Conservation (phyloP, 2,888 invertebrate genomes). For the Spilarctia lutea region DNA sequence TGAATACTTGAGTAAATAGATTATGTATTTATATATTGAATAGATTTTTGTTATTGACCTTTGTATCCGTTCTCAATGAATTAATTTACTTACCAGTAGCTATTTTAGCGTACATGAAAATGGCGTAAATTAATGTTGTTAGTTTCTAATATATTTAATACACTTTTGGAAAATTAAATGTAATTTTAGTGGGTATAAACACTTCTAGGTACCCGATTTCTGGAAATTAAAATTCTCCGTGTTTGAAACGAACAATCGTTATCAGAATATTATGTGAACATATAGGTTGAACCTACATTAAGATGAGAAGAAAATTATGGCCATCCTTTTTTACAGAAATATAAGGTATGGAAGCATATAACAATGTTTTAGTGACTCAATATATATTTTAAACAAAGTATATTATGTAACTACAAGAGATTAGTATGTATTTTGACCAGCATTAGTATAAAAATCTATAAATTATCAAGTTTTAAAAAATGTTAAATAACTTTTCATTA, state of each 20-base stretch:
- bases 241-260: not conserved
- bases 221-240: not conserved
- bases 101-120: not conserved
- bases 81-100: not conserved
- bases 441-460: no score
- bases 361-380: no score
- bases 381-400: no score
- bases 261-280: not conserved
- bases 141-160: not conserved
- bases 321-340: no score
- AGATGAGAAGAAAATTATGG: no score
- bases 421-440: no score
- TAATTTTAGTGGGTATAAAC: not conserved
- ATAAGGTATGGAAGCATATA: no score
- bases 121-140: not conserved
- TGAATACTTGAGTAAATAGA: slow-evolving; percentile 9
- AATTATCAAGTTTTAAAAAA: no score
- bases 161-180: not conserved
- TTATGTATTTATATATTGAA: not conserved
- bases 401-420: no score
- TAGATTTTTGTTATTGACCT: not conserved
- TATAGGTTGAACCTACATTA: no score
- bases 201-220: not conserved
- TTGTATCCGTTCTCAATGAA: not conserved
- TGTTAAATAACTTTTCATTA: no score